Conservation (phyloP, 30 jellyfish, hydroid and myxozoan genomes). For the Phacellophora camtschatica region DNA sequence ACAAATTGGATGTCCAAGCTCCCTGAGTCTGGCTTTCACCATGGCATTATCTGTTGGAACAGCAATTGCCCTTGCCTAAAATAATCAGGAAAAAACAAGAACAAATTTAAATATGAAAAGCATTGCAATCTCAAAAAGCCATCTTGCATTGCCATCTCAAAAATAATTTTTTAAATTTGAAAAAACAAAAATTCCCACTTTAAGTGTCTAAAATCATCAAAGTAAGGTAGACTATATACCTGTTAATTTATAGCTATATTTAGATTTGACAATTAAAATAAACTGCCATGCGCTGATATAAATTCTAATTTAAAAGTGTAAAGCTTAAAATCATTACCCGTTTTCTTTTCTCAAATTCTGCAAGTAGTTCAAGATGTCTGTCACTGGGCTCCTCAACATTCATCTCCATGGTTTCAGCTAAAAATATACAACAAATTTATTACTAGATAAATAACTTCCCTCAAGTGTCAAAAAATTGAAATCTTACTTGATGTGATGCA, state of each 20-base stretch:
- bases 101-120: neutral
- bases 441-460: neutral
- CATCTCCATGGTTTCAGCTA: constrained; percentile 94
- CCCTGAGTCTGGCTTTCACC: constrained; percentile 96
- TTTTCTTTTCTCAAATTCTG: constrained; percentile 95
- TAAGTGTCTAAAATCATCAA: too few relatives aligned
- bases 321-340: too few relatives aligned
- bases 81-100: neutral
- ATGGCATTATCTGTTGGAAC: constrained; percentile 96
- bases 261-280: too few relatives aligned
- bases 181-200: too few relatives aligned
- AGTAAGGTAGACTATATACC: too few relatives aligned
- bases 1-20: constrained; percentile 99
- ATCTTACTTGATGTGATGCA: neutral
- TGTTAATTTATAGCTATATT: too few relatives aligned
- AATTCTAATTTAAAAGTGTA: too few relatives aligned
- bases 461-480: neutral
- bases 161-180: too few relatives aligned
- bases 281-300: too few relatives aligned
- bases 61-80: constrained; percentile 87
- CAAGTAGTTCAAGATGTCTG: constrained; percentile 89
- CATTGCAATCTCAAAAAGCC: neutral
- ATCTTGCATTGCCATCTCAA: too few relatives aligned
- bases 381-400: constrained; percentile 79
- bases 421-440: neutral